phyloP scores from a whole-genome alignment of 1,140 invertebrate genomes.

The silkworm (Bombyx mori) region ASM3026992v2 NC_085109.1:14128501-14129000 shows the following conservation, averaged over 20 bases:
- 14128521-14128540: no score
- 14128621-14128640: constrained; percentile 33
- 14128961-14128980: constrained; percentile 29
- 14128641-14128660: constrained; percentile 30
- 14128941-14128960: constrained; percentile 45
- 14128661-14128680: constrained; percentile 49
- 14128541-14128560: not conserved
- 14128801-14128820: constrained; percentile 26
- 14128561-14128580: not conserved
- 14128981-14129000: constrained; percentile 1
- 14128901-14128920: constrained; percentile 42
- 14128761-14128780: constrained; percentile 26
- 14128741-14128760: constrained; percentile 58
- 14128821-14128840: constrained; percentile 60
- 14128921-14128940: constrained; percentile 53
- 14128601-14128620: constrained; percentile 32
- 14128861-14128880: constrained; percentile 67
- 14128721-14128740: constrained; percentile 69
- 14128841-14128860: constrained; percentile 59
- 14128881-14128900: constrained; percentile 68
- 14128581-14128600: constrained; percentile 4
- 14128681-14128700: constrained; percentile 66
- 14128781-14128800: constrained; percentile 2
- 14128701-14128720: constrained; percentile 51
- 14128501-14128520: no score